These are phyloP conservation scores for Dendrolimus pini DNA, from an alignment of 2,888 invertebrate genomes.

Conservation along the genomic window DNA sequence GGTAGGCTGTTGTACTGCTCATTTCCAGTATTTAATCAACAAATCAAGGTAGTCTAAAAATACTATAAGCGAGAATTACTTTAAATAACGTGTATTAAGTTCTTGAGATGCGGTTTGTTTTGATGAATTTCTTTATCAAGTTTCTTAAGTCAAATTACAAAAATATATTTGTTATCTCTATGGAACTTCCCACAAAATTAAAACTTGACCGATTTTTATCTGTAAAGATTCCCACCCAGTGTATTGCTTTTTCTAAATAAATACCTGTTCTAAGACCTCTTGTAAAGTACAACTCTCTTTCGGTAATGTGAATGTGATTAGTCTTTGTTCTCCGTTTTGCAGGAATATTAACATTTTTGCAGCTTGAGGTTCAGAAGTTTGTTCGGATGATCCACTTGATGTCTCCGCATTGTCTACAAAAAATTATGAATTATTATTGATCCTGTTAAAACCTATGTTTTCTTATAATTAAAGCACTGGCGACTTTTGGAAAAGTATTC, in stretches of 20 bases:
- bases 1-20: too few species aligned
- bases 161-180: too few species aligned
- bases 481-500: too few species aligned
- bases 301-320: constrained; percentile 88
- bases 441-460: too few species aligned
- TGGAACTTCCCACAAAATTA: background rate
- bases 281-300: constrained; percentile 89
- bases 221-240: background rate
- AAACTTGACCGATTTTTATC: background rate
- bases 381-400: constrained; percentile 54
- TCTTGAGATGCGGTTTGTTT: too few species aligned
- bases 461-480: too few species aligned
- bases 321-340: constrained; percentile 86
- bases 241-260: constrained; percentile 4
- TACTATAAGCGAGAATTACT: too few species aligned
- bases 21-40: too few species aligned
- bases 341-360: constrained; percentile 88
- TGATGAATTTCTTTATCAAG: too few species aligned
- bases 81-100: too few species aligned
- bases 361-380: constrained; percentile 77
- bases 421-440: background rate
- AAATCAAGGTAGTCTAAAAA: too few species aligned
- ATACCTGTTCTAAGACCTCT: constrained; percentile 87
- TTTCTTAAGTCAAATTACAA: too few species aligned
- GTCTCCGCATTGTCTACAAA: constrained; percentile 55